A percentile compares a stretch with the other conserved stretches of the same genome.
These are phyloP conservation scores for Ifrita kowaldi DNA, from an alignment of 2,113 vertebrate species.

Conservation along the genomic window DNA sequence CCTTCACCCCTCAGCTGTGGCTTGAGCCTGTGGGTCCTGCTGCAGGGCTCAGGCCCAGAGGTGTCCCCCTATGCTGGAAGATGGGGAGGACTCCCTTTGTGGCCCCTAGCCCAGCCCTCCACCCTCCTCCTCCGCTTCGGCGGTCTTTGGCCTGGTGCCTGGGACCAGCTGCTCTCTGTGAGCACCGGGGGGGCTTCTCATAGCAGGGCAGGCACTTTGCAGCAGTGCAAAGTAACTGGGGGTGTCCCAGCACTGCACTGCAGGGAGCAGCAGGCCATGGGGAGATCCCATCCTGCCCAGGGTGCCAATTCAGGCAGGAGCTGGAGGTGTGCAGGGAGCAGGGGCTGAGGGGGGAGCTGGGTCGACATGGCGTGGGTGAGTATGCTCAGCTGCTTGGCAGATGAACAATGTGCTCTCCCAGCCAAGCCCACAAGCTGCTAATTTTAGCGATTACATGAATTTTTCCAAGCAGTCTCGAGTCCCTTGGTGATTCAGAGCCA, in stretches of 20 bases:
- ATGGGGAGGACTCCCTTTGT: background rate
- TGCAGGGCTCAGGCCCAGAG: background rate
- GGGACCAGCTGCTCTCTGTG: background rate
- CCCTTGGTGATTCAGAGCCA: conserved; percentile 1
- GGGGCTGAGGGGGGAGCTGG: background rate
- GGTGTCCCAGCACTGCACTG: background rate
- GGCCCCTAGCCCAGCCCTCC: background rate
- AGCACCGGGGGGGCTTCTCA: background rate
- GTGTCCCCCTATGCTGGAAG: background rate
- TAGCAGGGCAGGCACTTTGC: accelerated
- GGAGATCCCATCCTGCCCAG: background rate
- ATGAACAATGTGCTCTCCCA: background rate
- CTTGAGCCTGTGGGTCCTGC: background rate
- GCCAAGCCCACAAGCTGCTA: conserved; percentile 40
- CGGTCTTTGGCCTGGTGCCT: background rate
- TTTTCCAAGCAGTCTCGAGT: conserved; percentile 6
- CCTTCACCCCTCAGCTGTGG: background rate
- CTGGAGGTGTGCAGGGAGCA: background rate
- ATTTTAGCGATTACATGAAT: conserved; percentile 38
- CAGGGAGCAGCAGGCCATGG: accelerated
- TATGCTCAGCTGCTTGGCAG: background rate
- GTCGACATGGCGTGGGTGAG: background rate
- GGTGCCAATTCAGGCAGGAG: background rate
- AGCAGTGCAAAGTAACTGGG: background rate
- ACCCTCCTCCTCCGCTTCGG: background rate